Base-by-base conservation (phyloP, 2,797 vertebrate species). In the Amblyopsis hoosieri region DNA sequence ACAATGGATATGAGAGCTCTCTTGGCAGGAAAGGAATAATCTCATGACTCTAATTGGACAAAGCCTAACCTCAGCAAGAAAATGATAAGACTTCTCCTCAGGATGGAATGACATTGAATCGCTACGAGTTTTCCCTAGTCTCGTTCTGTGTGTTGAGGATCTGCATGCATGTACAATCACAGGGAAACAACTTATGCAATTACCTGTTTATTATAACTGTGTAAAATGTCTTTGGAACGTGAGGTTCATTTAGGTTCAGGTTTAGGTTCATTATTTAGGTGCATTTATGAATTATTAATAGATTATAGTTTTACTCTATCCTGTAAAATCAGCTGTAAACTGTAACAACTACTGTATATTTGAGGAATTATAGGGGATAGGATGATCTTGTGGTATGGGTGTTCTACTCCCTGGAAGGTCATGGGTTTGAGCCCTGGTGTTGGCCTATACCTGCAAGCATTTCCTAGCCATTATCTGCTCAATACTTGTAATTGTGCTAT, bases 21-120 rank as follows among this genome's bases (percentile, higher is more conserved):
- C 58, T 66, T 84, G 78, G 74, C 62, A 71, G 62, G 66, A 37
- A 69, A 64, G 48, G 3, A 13, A 60, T 60, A 75, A 77, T 81
- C 75, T 79, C 61, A 79, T 80, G 59, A 72, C 81, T 83, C 64
- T 86, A 75, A 90, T 78, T 76, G 75, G 69, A 80, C 71, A 51
- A 77, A 75, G 66, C 67, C 71, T 59, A 7, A 15, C 10, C 66
- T 69, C 60, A 62, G 74, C 67, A 57, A 50, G 66, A 45, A 17
- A 71, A 66, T 14, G 2, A 65, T 68, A 54, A 64, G 42, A 72
- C 45, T 37, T 60, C 33, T 13, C 23, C 45, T 59, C 62, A 45
- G 37, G 14, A 37, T 23, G 12, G 13, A 68, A 57, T 74, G 59
- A 75, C 60, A 65, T 51, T 66, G 62, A 73, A 70, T 50, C 62